Evolutionary conservation across 1,140 invertebrate species (phyloP), one percentile per base, ranked within the genome.

Genomic region (Solen grandis): DNA sequence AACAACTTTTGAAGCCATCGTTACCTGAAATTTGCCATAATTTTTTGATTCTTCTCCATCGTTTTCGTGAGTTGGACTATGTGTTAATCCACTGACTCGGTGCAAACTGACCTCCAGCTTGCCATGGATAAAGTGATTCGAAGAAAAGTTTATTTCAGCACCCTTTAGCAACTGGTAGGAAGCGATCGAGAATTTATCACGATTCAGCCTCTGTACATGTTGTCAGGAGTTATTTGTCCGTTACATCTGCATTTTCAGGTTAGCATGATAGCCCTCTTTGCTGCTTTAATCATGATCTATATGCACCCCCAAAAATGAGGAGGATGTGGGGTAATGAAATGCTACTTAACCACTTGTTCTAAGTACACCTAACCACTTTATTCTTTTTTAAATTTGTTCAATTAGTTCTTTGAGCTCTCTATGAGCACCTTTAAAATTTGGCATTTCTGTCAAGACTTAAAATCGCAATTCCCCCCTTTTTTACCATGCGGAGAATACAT

Each of bases 221-320:
- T 38, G 72, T 63, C 10, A 62, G 25, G 4, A 75, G 38, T 33
- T 75, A 55, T 62, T 60, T 70, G 57, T 81, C 78, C 27, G 38
- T 62, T 3, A 81, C 33, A 25, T 46, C 22, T 62, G 69, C 60
- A 27, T 31, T 54, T 4, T 16, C n/a, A 0, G 5, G 74, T 74
- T 19, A 35, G 69, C 16, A 35, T 31, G 10, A 66, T 74, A 41
- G 69, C 78, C 22, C 84, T 60, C 82, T 92, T 92, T 38, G 87
- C 83, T n/a, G 80, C 82, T 81, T 90, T 87, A 0, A 93, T 88
- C 0, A 81, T 89, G 1, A 87, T 81, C 83, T 93, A 92, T 86
- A 90, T 92, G 25, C 92, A 35, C 46, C 91, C 93, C 10, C 92
- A 92, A 63, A 93, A 91, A 86, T 93, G 89, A 1, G 91, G 88